Evolutionary conservation across 2,113 vertebrate species (phyloP), one percentile per base, ranked within the genome.

Genomic region (Orthonyx spaldingii): DNA sequence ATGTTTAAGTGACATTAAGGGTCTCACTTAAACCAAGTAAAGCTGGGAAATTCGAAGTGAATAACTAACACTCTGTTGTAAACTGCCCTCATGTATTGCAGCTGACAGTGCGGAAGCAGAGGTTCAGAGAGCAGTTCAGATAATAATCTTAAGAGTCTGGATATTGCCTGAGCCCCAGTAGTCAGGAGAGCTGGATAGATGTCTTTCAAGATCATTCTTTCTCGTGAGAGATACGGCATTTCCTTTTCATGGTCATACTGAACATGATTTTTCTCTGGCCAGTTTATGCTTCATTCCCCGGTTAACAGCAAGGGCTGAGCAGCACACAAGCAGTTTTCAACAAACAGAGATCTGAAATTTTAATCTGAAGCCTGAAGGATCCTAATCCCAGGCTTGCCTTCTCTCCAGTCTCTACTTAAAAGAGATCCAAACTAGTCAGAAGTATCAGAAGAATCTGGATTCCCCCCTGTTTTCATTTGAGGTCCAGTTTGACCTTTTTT

Each of bases 1-100:
- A 94, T 95, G 91, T 97, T 96, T 98, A 98, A 97, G 87, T 97
- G 97, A 97, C 96, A 95, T 95, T 96, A 93, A 91, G 82, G 94
- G 93, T 96, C 95, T 98, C 91, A 70, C 81, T 94, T 97, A 97
- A 79, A 92, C 86, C 90, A 94, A 11, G 86, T 97, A 97, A 96
- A 97, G 96, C 92, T 94, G 90, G 79, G 93, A 97, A 97, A 97
- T 96, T 97, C 44, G 69, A 96, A 97, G 81, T 93, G 91, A 90
- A 77, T 92, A 96, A 74, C 94, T 96, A 82, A 84, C 70, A 33
- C 92, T 80, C 46, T 89, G 24, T 17, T 92, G 92, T 97, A 97
- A 97, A 96, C 96, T 97, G 89, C 92, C 93, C 46, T 95, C 86
- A 87, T 52, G 59, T 95, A 92, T 94, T 97, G 76, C 93, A 97